Base-by-base conservation (phyloP, 2,113 vertebrate species). In the Vicugna pacos region DNA sequence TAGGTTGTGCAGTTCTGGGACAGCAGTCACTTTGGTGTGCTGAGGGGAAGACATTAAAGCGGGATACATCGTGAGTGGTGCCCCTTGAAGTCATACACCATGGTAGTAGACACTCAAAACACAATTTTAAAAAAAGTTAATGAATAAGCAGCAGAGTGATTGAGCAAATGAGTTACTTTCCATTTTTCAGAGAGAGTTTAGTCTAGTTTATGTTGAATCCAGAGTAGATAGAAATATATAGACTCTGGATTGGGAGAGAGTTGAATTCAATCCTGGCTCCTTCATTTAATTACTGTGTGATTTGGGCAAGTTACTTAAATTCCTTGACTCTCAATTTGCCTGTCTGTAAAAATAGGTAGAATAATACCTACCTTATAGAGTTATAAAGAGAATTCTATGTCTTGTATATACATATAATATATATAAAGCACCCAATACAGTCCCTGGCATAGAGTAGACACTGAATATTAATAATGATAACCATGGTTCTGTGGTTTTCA, bases 241-340 rank as follows among this genome's bases (percentile, higher is more conserved):
- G 56, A n/a, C 16, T 86, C 5, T 70, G 38, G 28, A 54, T 73
- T 91, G 93, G 88, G 48, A 79, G 80, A 73, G 24, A 80, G 16
- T 77, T 50, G 52, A 16, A 35, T 88, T 94, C n/a, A 85, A 42
- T 87, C 16, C 76, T 46, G 73, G 24, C 5, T 56, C 28, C 8
- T 32, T 73, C 28, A 48, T 35, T 52, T 91, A 72, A 42, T 79
- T 93, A n/a, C 54, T 84, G 10, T 72, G 67, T 79, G 35, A 72
- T 52, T 50, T 91, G 28, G 60, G 38, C 8, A 79, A 28, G n/a
- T 56, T 73, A 79, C 46, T 67, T 73, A 93, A 75, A 92, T 83
- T 96, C 48, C 96, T 95, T 82, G 22, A 94, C 54, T 1, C 35
- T 91, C 32, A 38, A 58, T 88, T 91, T 82, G 11, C 35, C 50